Percentiles rank a stretch among this genome's conserved stretches.
Evolutionary conservation across 2,888 invertebrate species (phyloP).

Genomic region (Platypus cylindrus): DNA sequence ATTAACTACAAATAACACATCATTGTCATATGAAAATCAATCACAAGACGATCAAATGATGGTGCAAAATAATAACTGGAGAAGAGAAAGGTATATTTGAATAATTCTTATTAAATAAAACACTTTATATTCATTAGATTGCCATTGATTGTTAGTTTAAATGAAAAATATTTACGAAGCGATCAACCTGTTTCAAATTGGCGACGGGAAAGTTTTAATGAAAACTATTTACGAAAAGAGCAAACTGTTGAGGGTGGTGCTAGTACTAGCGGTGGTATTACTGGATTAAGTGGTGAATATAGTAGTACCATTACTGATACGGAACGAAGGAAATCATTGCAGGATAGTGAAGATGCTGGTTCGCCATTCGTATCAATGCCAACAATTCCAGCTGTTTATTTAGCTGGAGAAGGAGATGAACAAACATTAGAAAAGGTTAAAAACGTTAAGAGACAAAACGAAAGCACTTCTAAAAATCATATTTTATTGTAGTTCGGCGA

Average conservation of each 20-base stretch:
- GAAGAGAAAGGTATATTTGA: conserved; percentile 11
- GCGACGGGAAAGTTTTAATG: conserved; percentile 32
- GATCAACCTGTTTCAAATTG: conserved; percentile 11
- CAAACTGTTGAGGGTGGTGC: conserved; percentile 6
- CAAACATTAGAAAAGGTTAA: conserved; percentile 49
- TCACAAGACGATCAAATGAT: conserved; percentile 10
- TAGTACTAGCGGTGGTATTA: not conserved
- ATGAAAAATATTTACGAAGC: conserved; percentile 11
- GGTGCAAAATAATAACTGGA: conserved; percentile 8
- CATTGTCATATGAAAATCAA: conserved; percentile 9
- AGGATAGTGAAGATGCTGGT: conserved; percentile 30
- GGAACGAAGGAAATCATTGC: conserved; percentile 26
- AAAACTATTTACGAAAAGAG: conserved; percentile 28
- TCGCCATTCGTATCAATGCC: conserved; percentile 42
- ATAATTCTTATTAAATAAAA: not conserved
- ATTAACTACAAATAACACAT: conserved; percentile 15
- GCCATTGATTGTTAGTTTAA: conserved; percentile 7
- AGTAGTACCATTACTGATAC: too few relatives aligned
- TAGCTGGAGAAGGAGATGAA: conserved; percentile 38
- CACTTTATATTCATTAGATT: not conserved
- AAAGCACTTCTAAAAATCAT: not conserved
- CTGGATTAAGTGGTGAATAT: not conserved
- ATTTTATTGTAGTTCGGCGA: conserved; percentile 38
- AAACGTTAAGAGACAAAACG: too few relatives aligned
- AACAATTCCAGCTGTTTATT: conserved; percentile 39